Conservation (phyloP, 2,888 invertebrate species). For the Glyphotaelius pellucidus region DNA sequence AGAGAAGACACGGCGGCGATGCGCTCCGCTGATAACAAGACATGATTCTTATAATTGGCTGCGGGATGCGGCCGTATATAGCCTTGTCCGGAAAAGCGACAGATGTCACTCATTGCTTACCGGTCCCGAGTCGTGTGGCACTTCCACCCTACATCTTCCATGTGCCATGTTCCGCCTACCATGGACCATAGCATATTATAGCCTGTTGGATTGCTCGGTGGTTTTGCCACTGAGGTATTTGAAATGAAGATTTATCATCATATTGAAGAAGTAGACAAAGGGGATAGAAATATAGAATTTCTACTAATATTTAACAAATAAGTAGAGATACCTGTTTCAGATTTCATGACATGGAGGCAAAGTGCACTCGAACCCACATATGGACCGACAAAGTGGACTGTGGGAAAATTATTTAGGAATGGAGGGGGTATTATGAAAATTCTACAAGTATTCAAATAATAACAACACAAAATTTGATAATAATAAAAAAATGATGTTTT, state of each 20-base stretch:
- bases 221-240: neutral
- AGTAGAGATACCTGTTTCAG: neutral
- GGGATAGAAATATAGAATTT: neutral
- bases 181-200: neutral
- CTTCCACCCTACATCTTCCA: neutral
- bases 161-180: neutral
- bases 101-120: slow-evolving; percentile 34
- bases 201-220: neutral
- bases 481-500: no score
- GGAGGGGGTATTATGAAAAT: no score
- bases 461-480: no score
- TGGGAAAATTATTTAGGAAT: no score
- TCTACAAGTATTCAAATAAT: no score
- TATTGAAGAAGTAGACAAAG: neutral
- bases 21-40: slow-evolving; percentile 50
- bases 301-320: neutral
- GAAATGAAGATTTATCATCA: neutral
- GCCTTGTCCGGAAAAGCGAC: slow-evolving; percentile 22
- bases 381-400: no score
- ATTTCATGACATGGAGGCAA: no score
- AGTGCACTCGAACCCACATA: no score
- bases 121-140: slow-evolving; percentile 14
- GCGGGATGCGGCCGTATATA: slow-evolving; percentile 17
- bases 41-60: slow-evolving; percentile 64
- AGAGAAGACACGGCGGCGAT: slow-evolving; percentile 48